Percentiles rank a stretch among this genome's conserved stretches.
phyloP scores from a whole-genome alignment of 2,888 invertebrate genomes.

The Tridacna crocea region DNA sequence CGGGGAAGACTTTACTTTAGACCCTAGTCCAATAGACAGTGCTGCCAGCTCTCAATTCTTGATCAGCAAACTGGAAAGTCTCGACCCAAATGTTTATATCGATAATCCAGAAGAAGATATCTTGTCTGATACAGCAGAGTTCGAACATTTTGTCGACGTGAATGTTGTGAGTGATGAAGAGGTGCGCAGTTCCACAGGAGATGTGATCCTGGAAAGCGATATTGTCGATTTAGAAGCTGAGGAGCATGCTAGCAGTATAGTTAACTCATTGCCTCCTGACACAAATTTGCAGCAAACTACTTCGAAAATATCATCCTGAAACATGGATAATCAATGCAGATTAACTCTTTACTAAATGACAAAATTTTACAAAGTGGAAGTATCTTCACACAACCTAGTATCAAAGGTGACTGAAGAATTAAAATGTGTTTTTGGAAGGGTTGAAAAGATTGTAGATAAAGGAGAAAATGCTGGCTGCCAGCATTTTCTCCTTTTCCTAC shows the following conservation, averaged over 20 bases:
- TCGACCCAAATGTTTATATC: constrained; percentile 7
- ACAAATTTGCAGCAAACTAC: too few relatives aligned
- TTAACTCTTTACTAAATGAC: too few relatives aligned
- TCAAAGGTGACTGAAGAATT: too few relatives aligned
- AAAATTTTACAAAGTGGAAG: too few relatives aligned
- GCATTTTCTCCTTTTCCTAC: too few relatives aligned
- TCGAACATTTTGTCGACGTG: not conserved
- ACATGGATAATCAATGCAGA: too few relatives aligned
- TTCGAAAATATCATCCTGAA: too few relatives aligned
- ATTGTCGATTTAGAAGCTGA: constrained; percentile 5
- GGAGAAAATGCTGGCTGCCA: too few relatives aligned
- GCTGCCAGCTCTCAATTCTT: not conserved
- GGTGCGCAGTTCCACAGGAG: constrained; percentile 42
- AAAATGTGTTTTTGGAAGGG: too few relatives aligned
- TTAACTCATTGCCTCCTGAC: too few relatives aligned
- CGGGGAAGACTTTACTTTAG: not conserved
- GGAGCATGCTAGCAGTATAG: not conserved
- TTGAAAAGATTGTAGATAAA: too few relatives aligned
- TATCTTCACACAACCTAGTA: too few relatives aligned
- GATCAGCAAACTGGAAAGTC: not conserved
- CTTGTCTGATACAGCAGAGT: not conserved
- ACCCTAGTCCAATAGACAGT: not conserved
- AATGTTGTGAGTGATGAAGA: constrained; percentile 39
- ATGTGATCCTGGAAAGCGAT: constrained; percentile 28
- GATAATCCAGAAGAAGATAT: constrained; percentile 9